Percentiles rank a stretch among this genome's conserved stretches.
Conservation (phyloP, 2,113 vertebrate genomes). For the Ranitomeya imitator region DNA sequence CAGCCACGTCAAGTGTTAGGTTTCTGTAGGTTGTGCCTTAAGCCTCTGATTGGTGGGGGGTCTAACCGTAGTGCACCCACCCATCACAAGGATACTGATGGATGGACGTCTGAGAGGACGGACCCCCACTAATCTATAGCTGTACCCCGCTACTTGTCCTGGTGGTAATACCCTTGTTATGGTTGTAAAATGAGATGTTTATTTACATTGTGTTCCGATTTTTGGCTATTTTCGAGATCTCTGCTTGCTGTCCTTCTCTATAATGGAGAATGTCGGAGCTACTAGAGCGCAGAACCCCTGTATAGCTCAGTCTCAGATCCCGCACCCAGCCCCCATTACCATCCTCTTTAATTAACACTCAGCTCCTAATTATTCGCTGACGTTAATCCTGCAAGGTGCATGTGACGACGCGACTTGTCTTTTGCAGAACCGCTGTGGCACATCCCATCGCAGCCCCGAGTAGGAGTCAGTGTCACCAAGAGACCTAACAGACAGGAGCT, state of each 20-base stretch:
- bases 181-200: too few species aligned
- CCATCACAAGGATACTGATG: too few species aligned
- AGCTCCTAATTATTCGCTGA: conserved; percentile 47
- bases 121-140: too few species aligned
- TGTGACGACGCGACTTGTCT: conserved; percentile 16
- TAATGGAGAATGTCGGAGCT: neutral
- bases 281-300: neutral
- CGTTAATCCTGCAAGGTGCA: conserved; percentile 2
- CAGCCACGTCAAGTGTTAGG: too few species aligned
- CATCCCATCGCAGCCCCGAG: conserved; percentile 74
- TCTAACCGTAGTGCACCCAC: too few species aligned
- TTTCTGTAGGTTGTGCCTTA: too few species aligned
- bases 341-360: conserved; percentile 49
- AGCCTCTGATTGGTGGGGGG: too few species aligned
- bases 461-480: conserved; percentile 71
- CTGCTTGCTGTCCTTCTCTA: neutral
- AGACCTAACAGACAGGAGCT: conserved; percentile 77
- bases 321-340: neutral
- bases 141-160: too few species aligned
- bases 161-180: too few species aligned
- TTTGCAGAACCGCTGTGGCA: conserved; percentile 88
- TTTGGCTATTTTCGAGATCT: too few species aligned
- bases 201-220: too few species aligned
- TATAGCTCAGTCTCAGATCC: neutral
- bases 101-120: too few species aligned